phyloP scores from a whole-genome alignment of 64 coral and sea anemone genomes.

The Hydrozoanthus tunicans region DNA sequence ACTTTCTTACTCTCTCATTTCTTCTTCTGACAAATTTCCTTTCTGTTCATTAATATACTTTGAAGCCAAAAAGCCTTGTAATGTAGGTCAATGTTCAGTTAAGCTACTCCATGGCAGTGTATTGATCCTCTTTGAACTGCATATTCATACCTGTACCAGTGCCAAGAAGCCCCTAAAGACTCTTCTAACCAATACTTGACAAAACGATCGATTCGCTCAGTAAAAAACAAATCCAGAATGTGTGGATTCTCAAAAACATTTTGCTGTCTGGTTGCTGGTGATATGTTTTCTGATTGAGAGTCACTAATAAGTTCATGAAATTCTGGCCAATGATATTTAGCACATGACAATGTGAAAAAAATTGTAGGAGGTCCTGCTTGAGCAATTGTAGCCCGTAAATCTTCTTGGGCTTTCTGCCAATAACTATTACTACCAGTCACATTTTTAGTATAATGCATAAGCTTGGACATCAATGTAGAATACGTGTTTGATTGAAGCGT shows the following conservation, averaged over 20 bases:
- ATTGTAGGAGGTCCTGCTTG: conserved; percentile 33
- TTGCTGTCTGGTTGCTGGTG: conserved; percentile 10
- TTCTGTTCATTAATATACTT: not conserved
- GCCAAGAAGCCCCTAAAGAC: not conserved
- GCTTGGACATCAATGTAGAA: conserved; percentile 21
- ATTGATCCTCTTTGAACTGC: not conserved
- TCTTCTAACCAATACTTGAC: conserved; percentile 16
- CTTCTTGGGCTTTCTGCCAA: conserved; percentile 40
- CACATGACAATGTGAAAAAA: conserved; percentile 37
- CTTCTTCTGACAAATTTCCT: not conserved
- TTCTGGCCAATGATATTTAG: conserved; percentile 35
- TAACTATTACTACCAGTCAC: conserved; percentile 26
- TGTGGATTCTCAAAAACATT: conserved; percentile 52
- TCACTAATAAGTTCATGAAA: conserved; percentile 10
- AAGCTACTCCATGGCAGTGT: not conserved
- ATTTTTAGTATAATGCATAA: conserved; percentile 53
- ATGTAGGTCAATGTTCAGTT: not conserved
- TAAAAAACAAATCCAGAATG: not conserved
- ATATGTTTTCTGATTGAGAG: conserved; percentile 11
- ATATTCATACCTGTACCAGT: not conserved
- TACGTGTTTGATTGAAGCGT: not conserved
- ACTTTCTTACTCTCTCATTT: not conserved
- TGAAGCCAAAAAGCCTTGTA: conserved; percentile 11
- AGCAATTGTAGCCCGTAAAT: conserved; percentile 32
- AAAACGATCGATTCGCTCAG: conserved; percentile 15